Conservation (phyloP, 2,888 invertebrate species). For the Chymomyza fuscimana region DNA sequence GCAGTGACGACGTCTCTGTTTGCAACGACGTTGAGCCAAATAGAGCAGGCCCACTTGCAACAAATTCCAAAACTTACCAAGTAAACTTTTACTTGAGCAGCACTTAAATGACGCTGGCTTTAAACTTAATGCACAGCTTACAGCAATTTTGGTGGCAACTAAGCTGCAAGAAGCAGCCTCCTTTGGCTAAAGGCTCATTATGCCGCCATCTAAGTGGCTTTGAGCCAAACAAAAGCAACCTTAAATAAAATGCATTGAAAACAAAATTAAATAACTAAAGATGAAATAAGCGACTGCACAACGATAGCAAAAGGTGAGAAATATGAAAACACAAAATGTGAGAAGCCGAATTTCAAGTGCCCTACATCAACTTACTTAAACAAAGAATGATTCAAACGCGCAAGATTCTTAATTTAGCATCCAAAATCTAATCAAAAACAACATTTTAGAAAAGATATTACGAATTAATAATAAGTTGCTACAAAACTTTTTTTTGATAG, state of each 20-base stretch:
- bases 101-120: constrained; percentile 5
- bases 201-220: constrained; percentile 45
- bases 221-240: constrained; percentile 13
- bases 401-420: no score
- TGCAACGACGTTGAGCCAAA: neutral
- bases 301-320: neutral
- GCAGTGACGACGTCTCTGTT: neutral
- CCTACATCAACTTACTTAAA: neutral
- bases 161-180: neutral
- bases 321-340: neutral
- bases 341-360: neutral
- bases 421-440: no score
- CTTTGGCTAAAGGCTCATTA: constrained; percentile 43
- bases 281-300: constrained; percentile 19
- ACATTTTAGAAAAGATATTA: no score
- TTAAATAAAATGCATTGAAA: constrained; percentile 29
- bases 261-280: constrained; percentile 37
- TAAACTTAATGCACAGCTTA: neutral
- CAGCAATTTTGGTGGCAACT: constrained; percentile 9
- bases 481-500: no score
- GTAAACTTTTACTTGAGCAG: constrained; percentile 28
- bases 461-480: no score
- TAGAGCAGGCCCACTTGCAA: constrained; percentile 32
- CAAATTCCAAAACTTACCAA: constrained; percentile 35
- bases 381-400: no score